Evolutionary conservation across 2,888 invertebrate species (phyloP), one percentile per base, ranked within the genome.

Genomic region (Oxystoma pomonae): DNA sequence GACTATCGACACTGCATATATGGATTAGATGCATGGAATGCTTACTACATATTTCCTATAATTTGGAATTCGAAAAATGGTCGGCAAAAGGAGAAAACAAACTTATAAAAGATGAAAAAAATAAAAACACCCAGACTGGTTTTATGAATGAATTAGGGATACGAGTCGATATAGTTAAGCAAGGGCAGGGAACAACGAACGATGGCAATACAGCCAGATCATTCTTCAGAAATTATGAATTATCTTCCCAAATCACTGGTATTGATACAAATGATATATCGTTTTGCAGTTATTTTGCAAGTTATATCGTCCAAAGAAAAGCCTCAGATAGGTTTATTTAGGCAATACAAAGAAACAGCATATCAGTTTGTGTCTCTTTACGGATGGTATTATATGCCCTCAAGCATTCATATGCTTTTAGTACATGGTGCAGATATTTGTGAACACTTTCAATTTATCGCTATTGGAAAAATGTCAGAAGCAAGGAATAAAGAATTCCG

Each of bases 21-120:
- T 59, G 59, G 59, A 59, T 59, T 20, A 18, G 59, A 20, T 59
- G 59, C 16, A 59, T 59, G 55, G 59, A 59, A 53, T 59, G 51
- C 53, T 53, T 59, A 17, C 21, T 59, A 2, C 59, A 59, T 52
- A 52, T 59, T 59, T 49, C 59, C 9, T 59, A 59, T 21, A 59
- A 59, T 22, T 16, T 53, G 17, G 17, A 59, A 7, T 59, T 59
- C 20, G 53, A 59, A 17, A 20, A 20, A 53, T 59, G 55, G 59
- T 20, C 51, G 20, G 55, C 55, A 20, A 59, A 59, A n/a, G 20
- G 59, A 52, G 59, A 59, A 19, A 35, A 35, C 35, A 35, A 35
- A 35, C 3, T 12, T 7, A 7, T 35, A 35, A 35, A 20, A n/a
- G 20, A 57, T 16, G 20, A 20, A 57, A 57, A 16, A 19, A 57